Evolutionary conservation across 1,140 invertebrate genomes (phyloP).

Genomic region (Andrena cerasifolii): DNA sequence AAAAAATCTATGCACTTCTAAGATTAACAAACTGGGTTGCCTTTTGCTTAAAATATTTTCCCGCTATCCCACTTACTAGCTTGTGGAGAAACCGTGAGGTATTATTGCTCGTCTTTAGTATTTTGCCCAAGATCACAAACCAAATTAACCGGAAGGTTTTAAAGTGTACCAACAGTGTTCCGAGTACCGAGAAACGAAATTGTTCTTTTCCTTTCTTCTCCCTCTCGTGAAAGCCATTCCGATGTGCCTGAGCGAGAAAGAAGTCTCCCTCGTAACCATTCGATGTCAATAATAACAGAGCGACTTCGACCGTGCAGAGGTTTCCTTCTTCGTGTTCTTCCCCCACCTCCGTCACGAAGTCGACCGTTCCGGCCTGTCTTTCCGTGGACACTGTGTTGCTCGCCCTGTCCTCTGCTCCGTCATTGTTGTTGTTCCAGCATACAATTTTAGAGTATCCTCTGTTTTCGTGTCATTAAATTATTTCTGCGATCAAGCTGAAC

Average conservation of each 20-base stretch:
- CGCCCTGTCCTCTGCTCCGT: background rate
- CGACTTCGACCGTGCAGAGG: constrained; percentile 31
- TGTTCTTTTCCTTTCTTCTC: background rate
- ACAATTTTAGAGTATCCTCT: background rate
- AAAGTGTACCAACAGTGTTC: no score
- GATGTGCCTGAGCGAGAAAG: background rate
- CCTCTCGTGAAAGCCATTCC: background rate
- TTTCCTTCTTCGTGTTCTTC: constrained; percentile 41
- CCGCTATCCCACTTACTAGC: no score
- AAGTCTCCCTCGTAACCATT: constrained; percentile 13
- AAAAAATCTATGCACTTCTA: no score
- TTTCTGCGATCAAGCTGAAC: background rate
- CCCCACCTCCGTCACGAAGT: constrained; percentile 13
- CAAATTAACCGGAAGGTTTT: no score
- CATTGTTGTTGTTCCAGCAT: constrained; percentile 23
- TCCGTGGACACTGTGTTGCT: constrained; percentile 14
- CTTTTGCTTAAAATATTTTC: no score
- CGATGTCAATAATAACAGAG: constrained; percentile 46
- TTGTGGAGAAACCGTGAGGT: no score
- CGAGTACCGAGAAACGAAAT: no score
- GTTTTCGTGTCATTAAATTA: background rate
- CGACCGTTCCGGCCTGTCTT: constrained; percentile 31
- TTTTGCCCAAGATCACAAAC: no score
- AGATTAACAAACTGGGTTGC: no score
- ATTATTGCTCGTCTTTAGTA: no score